These are phyloP conservation scores for Drosophila willistoni DNA, from an alignment of 1,140 invertebrate genomes.

Conservation along the genomic window DNA sequence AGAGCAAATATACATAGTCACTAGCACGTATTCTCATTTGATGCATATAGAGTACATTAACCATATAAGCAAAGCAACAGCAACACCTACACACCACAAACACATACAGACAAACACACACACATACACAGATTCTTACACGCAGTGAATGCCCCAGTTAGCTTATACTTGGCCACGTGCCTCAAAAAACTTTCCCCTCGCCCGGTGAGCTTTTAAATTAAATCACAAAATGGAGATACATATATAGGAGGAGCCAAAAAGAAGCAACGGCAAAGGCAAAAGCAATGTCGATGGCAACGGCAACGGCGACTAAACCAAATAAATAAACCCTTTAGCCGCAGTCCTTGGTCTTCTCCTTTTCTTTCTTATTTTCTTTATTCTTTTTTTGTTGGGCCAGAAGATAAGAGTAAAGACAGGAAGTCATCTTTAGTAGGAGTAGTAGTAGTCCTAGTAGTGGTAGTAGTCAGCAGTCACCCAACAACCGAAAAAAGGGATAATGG, in stretches of 20 bases:
- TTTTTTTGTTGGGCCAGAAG: slow-evolving; percentile 38
- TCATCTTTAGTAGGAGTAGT: slow-evolving; percentile 51
- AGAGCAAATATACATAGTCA: slow-evolving; percentile 26
- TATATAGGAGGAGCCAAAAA: slow-evolving; percentile 44
- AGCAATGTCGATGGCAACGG: slow-evolving; percentile 43
- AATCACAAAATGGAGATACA: slow-evolving; percentile 71
- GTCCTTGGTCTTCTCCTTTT: slow-evolving; percentile 52
- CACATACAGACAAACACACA: slow-evolving; percentile 6
- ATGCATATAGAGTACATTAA: slow-evolving; percentile 52
- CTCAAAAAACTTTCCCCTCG: slow-evolving; percentile 27
- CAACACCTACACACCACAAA: slow-evolving; percentile 21
- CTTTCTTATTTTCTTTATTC: slow-evolving; percentile 37
- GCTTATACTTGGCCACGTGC: slow-evolving; percentile 47
- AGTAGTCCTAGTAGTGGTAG: slow-evolving; percentile 20
- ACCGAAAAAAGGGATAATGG: slow-evolving; percentile 67
- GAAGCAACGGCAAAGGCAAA: slow-evolving; percentile 40
- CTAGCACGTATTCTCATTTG: slow-evolving; percentile 70
- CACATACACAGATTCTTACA: slow-evolving; percentile 30
- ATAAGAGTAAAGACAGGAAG: slow-evolving; percentile 67
- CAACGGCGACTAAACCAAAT: slow-evolving; percentile 69
- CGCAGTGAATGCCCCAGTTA: slow-evolving; percentile 16
- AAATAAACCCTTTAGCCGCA: slow-evolving; percentile 76
- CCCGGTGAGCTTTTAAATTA: slow-evolving; percentile 72
- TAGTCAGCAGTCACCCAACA: slow-evolving; percentile 55
- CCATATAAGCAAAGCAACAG: slow-evolving; percentile 13